These are phyloP conservation scores for Antigone vipio DNA, from an alignment of 2,113 vertebrate genomes.

Conservation along the genomic window DNA sequence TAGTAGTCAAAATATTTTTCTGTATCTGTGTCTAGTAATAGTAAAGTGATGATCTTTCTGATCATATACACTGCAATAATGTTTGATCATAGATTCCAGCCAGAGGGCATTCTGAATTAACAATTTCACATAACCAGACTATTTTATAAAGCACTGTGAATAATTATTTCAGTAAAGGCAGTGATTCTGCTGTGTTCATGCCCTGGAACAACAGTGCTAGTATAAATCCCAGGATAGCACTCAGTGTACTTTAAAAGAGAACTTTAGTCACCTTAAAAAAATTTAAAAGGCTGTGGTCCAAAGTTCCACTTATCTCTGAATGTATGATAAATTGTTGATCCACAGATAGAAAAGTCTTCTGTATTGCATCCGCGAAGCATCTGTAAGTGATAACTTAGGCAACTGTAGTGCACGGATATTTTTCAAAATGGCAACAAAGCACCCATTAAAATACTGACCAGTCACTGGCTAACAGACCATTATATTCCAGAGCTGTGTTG, in stretches of 20 bases:
- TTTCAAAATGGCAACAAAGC: not conserved
- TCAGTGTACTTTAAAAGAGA: not conserved
- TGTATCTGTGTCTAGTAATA: not conserved
- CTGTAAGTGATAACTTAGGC: not conserved
- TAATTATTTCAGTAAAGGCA: not conserved
- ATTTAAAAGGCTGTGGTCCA: not conserved
- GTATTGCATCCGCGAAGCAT: not conserved
- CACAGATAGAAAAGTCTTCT: not conserved
- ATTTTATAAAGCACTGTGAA: not conserved
- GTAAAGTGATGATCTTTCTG: not conserved
- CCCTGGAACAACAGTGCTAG: not conserved
- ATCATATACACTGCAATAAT: not conserved
- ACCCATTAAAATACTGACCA: not conserved
- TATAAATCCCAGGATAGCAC: constrained; percentile 3
- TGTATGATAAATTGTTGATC: not conserved
- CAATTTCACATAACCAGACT: not conserved
- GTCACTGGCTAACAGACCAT: not conserved
- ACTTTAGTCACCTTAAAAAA: constrained; percentile 16
- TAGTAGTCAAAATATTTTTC: not conserved
- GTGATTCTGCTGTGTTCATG: not conserved
- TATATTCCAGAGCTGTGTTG: not conserved
- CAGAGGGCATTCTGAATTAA: not conserved
- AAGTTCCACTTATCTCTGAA: not conserved
- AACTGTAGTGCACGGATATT: not conserved
- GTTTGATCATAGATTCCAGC: not conserved